A percentile compares a stretch with the other conserved stretches of the same genome.
Conservation (phyloP, 2,888 invertebrate genomes). For the Lasioglossum leucozonium region DNA sequence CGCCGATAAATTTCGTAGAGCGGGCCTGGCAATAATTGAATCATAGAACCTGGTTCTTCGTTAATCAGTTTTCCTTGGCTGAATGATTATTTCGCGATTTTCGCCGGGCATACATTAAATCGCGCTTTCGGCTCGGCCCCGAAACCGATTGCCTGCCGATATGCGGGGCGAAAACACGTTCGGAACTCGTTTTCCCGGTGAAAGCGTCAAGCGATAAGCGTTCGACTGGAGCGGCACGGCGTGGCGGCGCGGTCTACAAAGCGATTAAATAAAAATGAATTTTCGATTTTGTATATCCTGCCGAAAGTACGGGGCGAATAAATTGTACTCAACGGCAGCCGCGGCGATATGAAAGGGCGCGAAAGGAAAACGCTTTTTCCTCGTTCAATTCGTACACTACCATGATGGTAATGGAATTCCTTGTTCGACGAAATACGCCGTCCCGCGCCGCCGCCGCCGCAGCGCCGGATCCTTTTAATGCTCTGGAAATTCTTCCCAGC, state of each 20-base stretch:
- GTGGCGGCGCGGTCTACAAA: not conserved
- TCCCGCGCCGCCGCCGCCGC: not conserved
- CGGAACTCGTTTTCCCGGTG: constrained; percentile 34
- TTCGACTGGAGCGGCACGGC: constrained; percentile 24
- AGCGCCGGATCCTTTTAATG: not conserved
- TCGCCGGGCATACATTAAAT: constrained; percentile 44
- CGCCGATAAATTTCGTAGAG: not conserved
- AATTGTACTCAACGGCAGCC: constrained; percentile 24
- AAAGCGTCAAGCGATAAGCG: constrained; percentile 38
- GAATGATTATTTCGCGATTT: constrained; percentile 50
- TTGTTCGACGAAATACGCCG: constrained; percentile 74
- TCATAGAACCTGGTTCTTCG: constrained; percentile 23
- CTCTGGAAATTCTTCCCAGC: not conserved
- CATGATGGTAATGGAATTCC: constrained; percentile 77
- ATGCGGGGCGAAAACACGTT: constrained; percentile 8
- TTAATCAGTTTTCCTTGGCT: constrained; percentile 46
- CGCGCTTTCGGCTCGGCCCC: constrained; percentile 11
- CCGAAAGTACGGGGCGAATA: constrained; percentile 36
- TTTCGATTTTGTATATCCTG: constrained; percentile 49
- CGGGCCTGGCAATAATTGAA: not conserved
- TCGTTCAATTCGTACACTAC: constrained; percentile 64
- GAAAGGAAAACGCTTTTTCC: constrained; percentile 70
- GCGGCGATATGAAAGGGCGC: constrained; percentile 31
- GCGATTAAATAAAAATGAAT: constrained; percentile 55
- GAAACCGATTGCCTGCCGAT: constrained; percentile 30